phyloP scores from a whole-genome alignment of 2,888 invertebrate species.

The Lordiphosa fenestrarum region DNA sequence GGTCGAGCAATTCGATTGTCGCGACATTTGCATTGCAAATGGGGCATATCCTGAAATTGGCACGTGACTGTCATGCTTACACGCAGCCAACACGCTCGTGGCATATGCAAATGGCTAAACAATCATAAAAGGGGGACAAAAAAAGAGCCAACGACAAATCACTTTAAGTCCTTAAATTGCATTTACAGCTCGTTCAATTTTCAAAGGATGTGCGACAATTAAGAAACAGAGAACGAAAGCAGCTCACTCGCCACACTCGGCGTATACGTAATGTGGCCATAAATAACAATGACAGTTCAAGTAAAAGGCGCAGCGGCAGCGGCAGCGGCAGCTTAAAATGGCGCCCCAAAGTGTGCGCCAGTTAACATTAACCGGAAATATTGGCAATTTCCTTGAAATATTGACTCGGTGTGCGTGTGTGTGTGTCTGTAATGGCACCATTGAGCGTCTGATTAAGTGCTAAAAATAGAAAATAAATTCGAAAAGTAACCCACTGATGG shows the following conservation, averaged over 20 bases:
- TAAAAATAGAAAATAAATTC: conserved; percentile 64
- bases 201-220: conserved; percentile 48
- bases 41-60: conserved; percentile 48
- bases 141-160: conserved; percentile 16
- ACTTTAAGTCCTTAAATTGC: conserved; percentile 58
- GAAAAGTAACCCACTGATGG: conserved; percentile 47
- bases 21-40: conserved; percentile 69
- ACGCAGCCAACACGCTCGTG: neutral
- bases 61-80: conserved; percentile 22
- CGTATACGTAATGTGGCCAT: conserved; percentile 47
- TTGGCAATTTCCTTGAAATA: conserved; percentile 66
- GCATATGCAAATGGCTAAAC: conserved; percentile 38
- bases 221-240: conserved; percentile 32
- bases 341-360: conserved; percentile 27
- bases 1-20: conserved; percentile 35
- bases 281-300: conserved; percentile 41
- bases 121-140: conserved; percentile 29
- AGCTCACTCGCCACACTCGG: conserved; percentile 22
- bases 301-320: conserved; percentile 7
- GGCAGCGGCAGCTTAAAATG: conserved; percentile 1
- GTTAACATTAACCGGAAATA: conserved; percentile 65
- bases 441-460: conserved; percentile 66
- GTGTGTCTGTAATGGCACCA: conserved; percentile 37
- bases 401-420: conserved; percentile 29
- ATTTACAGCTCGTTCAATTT: conserved; percentile 43